These are phyloP conservation scores for Peromyscus aztecus DNA, from an alignment of 2,797 vertebrate genomes.

Conservation along the genomic window DNA sequence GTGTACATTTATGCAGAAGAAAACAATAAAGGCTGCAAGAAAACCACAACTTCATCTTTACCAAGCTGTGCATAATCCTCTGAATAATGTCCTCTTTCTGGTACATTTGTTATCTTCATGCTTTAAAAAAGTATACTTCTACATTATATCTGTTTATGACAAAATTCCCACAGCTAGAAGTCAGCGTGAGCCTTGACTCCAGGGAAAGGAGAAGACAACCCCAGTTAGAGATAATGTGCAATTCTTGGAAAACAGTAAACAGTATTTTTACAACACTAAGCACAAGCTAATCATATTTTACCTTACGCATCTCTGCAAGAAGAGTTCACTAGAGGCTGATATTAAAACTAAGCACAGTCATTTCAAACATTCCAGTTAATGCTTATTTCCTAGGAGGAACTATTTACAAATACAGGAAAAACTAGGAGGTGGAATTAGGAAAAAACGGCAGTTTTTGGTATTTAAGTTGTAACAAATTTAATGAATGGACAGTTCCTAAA, in stretches of 20 bases:
- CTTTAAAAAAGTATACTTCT: constrained; percentile 90
- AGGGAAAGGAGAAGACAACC: constrained; percentile 82
- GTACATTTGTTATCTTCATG: constrained; percentile 87
- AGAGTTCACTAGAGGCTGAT: constrained; percentile 80
- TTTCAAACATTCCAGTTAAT: constrained; percentile 82
- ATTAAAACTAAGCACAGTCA: constrained; percentile 79
- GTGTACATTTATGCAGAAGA: constrained; percentile 80
- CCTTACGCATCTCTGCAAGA: constrained; percentile 85
- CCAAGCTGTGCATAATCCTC: constrained; percentile 89
- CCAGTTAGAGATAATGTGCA: constrained; percentile 89
- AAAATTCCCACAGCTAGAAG: constrained; percentile 86
- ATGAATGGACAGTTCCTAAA: constrained; percentile 51
- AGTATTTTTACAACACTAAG: constrained; percentile 88
- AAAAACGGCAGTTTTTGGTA: constrained; percentile 76
- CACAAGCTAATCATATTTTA: constrained; percentile 85
- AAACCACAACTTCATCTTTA: constrained; percentile 87
- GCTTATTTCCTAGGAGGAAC: constrained; percentile 78
- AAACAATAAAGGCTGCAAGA: constrained; percentile 77
- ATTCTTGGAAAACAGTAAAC: constrained; percentile 89
- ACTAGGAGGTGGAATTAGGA: constrained; percentile 47
- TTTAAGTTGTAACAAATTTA: constrained; percentile 66
- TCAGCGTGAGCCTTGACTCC: constrained; percentile 85
- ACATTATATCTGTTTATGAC: constrained; percentile 86
- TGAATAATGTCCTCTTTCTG: constrained; percentile 86
- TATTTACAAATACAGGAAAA: constrained; percentile 78